Percentiles rank a stretch among this genome's conserved stretches.
These are phyloP conservation scores for Siniperca knerii DNA, from an alignment of 2,113 vertebrate species.

Conservation along the genomic window DNA sequence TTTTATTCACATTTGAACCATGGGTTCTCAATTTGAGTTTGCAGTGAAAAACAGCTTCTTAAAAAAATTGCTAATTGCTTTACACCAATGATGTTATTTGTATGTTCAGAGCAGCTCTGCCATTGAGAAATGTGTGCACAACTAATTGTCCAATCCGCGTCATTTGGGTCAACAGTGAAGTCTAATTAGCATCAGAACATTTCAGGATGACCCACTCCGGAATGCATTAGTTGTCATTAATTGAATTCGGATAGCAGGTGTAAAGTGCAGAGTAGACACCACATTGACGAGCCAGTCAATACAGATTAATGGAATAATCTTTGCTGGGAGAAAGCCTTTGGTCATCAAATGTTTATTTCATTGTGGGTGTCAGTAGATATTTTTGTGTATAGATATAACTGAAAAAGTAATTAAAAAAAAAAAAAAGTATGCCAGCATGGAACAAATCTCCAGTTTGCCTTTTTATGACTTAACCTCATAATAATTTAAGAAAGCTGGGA, in stretches of 20 bases:
- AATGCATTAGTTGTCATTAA: conserved; percentile 80
- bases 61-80: not conserved
- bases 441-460: not conserved
- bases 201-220: conserved; percentile 38
- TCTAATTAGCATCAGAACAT: conserved; percentile 58
- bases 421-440: not conserved
- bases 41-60: not conserved
- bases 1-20: not conserved
- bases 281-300: conserved; percentile 57
- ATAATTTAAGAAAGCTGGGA: not conserved
- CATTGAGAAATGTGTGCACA: not conserved
- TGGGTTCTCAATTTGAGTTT: not conserved
- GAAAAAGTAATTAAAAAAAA: not conserved
- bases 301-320: conserved; percentile 38
- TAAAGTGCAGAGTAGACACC: conserved; percentile 48
- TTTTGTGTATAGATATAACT: not conserved
- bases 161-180: conserved; percentile 50
- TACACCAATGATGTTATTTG: not conserved
- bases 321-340: not conserved
- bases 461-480: not conserved
- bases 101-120: not conserved
- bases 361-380: not conserved
- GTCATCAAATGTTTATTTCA: not conserved
- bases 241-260: conserved; percentile 79
- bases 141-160: conserved; percentile 35